phyloP scores from a whole-genome alignment of 2,888 invertebrate species.

The Smittia sp. region DNA sequence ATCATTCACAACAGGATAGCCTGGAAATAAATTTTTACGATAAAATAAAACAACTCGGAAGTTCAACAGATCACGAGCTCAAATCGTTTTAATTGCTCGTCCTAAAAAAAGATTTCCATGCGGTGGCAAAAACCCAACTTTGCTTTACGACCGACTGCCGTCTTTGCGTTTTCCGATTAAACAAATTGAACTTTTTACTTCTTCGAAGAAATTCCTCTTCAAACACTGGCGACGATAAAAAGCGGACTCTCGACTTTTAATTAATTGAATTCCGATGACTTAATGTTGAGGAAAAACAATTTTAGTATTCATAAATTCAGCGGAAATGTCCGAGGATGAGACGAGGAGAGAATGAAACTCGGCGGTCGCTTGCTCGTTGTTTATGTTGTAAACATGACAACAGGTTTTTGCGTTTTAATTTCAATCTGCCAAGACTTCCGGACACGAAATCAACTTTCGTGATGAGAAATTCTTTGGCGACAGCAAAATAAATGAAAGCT shows the following conservation, averaged over 20 bases:
- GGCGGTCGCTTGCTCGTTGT: neutral
- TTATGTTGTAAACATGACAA: constrained; percentile 6
- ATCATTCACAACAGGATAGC: constrained; percentile 96
- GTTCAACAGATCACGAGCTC: neutral
- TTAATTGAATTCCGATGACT: constrained; percentile 5
- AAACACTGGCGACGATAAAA: neutral
- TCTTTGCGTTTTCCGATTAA: neutral
- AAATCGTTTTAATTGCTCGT: neutral
- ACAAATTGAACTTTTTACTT: neutral
- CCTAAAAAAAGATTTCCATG: neutral
- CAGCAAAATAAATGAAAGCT: constrained; percentile 47
- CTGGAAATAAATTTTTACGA: constrained; percentile 55
- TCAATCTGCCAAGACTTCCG: neutral
- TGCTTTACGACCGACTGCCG: neutral
- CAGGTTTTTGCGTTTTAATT: neutral
- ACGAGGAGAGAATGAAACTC: neutral
- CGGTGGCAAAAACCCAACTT: neutral
- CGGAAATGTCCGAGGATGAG: neutral
- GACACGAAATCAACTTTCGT: neutral
- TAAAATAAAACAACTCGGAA: neutral
- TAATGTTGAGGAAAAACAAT: neutral
- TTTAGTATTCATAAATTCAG: neutral
- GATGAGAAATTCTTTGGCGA: neutral
- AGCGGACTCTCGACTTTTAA: neutral
- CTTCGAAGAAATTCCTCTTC: neutral